phyloP scores from a whole-genome alignment of 2,113 vertebrate species.

The Eclectus roratus region DNA sequence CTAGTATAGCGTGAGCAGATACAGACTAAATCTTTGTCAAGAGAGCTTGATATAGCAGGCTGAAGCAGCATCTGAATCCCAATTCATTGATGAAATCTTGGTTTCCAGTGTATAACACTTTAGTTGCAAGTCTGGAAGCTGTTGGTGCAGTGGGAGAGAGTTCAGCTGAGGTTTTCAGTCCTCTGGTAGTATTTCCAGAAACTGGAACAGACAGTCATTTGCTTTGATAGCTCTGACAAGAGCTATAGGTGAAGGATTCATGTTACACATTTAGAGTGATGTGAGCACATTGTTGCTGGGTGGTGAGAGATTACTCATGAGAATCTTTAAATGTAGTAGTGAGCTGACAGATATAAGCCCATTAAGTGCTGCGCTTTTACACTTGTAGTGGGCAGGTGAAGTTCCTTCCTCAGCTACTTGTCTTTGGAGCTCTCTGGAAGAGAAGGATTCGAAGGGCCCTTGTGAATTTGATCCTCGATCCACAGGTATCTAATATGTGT shows the following conservation, averaged over 20 bases:
- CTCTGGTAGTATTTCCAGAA: neutral
- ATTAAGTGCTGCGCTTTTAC: conserved; percentile 4
- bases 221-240: neutral
- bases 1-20: neutral
- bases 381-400: conserved; percentile 21
- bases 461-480: neutral
- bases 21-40: neutral
- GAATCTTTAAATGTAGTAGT: neutral
- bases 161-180: neutral
- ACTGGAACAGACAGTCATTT: neutral
- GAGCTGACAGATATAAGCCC: conserved; percentile 1
- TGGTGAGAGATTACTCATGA: conserved; percentile 51
- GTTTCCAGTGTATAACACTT: neutral
- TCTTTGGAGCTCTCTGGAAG: conserved; percentile 12
- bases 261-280: neutral
- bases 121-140: neutral
- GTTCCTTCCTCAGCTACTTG: neutral
- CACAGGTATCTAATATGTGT: neutral
- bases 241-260: neutral
- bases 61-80: neutral
- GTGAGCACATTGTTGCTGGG: conserved; percentile 9
- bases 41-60: neutral
- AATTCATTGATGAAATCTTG: neutral
- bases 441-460: neutral
- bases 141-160: neutral